Conservation (phyloP, 2,888 invertebrate species). For the Nymphalis polychloros region DNA sequence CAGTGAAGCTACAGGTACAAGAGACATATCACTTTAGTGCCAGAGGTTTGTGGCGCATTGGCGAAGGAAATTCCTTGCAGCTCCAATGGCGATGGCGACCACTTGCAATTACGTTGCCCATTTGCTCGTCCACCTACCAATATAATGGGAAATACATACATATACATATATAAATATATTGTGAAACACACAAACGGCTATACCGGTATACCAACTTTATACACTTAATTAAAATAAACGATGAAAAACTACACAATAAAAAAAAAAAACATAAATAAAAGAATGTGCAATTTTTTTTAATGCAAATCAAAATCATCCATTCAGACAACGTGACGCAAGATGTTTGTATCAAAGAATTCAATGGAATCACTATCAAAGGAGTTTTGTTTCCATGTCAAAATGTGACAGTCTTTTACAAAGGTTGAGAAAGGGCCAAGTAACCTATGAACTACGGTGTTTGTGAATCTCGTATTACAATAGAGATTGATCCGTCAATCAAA, state of each 20-base stretch:
- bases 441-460: conserved; percentile 45
- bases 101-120: too few relatives aligned
- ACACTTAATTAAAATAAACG: not conserved
- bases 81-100: too few relatives aligned
- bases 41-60: too few relatives aligned
- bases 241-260: not conserved
- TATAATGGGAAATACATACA: too few relatives aligned
- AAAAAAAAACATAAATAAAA: conserved; percentile 6
- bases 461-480: conserved; percentile 36
- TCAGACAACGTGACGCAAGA: conserved; percentile 26
- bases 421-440: conserved; percentile 31
- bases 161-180: too few relatives aligned
- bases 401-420: conserved; percentile 36
- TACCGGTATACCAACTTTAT: not conserved
- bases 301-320: conserved; percentile 30
- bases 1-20: too few relatives aligned
- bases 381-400: conserved; percentile 44
- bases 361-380: conserved; percentile 37
- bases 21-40: too few relatives aligned
- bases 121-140: too few relatives aligned
- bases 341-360: conserved; percentile 33
- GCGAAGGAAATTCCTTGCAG: too few relatives aligned
- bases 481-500: conserved; percentile 43
- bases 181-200: too few relatives aligned
- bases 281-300: conserved; percentile 18